Base-by-base conservation (phyloP, 2,888 invertebrate species). In the Folsomia candida region DNA sequence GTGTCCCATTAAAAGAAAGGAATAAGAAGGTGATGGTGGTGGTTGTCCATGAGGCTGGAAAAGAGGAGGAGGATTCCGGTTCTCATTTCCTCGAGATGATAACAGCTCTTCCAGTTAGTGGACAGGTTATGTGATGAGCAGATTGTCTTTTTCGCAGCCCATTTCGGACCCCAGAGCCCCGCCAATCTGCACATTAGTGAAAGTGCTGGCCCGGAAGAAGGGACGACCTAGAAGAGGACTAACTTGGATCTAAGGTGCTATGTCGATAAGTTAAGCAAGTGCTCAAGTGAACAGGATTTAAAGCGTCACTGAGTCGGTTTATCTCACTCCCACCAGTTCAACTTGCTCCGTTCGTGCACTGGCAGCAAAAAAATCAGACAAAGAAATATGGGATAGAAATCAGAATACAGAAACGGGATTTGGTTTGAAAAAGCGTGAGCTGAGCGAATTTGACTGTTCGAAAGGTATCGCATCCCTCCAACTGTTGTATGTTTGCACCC, bases 361-460 rank as follows among this genome's bases (percentile, higher is more conserved):
- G 37, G 51, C 63, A 64, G 63, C 28, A 64, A 25, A 24, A 26
- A 64, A 64, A 64, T 20, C 29, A 51, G 51, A 51, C 63, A 64
- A 64, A 47, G 63, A 64, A 64, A 64, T 9, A 47, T 64, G 22
- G 37, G 63, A 51, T 51, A 47, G 63, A 26, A 62, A 64, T 64
- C 47, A 22, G 47, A 64, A 64, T 29, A 29, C 47, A 64, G 51
- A 60, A 60, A 60, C 60, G 25, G 11, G 47, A 47, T 47, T 47
- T 47, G 47, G 54, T 54, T 37, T 54, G 54, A 54, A 54, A 54
- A 20, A 54, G 54, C 6, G 20, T 14, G 9, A 11, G 47, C 47
- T 47, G 47, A 18, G 18, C 18, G 20, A 22, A 54, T 22, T 20
- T 54, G 54, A 54, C 18, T 37, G 14, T 9, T 11, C 9, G 47